Conservation (phyloP, 2,113 vertebrate genomes). For the Cisticola juncidis region DNA sequence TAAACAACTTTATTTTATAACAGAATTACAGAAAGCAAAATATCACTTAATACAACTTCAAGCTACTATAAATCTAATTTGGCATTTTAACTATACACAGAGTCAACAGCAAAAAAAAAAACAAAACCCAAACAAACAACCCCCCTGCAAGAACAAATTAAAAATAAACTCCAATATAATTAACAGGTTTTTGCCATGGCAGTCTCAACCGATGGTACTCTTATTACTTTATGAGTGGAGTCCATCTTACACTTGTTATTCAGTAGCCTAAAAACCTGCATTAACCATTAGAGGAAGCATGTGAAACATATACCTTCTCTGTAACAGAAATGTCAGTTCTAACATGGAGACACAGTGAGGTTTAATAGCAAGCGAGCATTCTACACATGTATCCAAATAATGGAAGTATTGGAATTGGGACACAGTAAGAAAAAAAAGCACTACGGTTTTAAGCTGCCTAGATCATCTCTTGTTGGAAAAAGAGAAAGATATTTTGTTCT, state of each 20-base stretch:
- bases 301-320: constrained; percentile 51
- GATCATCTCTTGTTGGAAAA: constrained; percentile 65
- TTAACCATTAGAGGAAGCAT: constrained; percentile 52
- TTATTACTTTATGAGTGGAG: constrained; percentile 25
- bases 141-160: not conserved
- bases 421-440: constrained; percentile 76
- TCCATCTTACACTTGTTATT: not conserved
- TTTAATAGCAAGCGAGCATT: constrained; percentile 71
- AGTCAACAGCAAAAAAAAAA: constrained; percentile 58
- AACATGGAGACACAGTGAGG: constrained; percentile 68
- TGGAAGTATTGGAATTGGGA: constrained; percentile 67
- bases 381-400: constrained; percentile 72
- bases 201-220: constrained; percentile 36
- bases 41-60: constrained; percentile 82
- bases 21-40: constrained; percentile 90
- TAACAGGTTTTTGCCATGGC: constrained; percentile 64
- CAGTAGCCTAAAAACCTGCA: constrained; percentile 45
- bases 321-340: constrained; percentile 69
- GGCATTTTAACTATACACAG: constrained; percentile 79
- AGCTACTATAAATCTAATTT: constrained; percentile 86
- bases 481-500: not conserved
- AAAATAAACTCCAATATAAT: constrained; percentile 66
- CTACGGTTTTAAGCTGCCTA: constrained; percentile 87
- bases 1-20: constrained; percentile 97
- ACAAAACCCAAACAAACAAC: not conserved